Conservation (phyloP, 2,113 vertebrate genomes). For the Ancistrus triradiatus region DNA sequence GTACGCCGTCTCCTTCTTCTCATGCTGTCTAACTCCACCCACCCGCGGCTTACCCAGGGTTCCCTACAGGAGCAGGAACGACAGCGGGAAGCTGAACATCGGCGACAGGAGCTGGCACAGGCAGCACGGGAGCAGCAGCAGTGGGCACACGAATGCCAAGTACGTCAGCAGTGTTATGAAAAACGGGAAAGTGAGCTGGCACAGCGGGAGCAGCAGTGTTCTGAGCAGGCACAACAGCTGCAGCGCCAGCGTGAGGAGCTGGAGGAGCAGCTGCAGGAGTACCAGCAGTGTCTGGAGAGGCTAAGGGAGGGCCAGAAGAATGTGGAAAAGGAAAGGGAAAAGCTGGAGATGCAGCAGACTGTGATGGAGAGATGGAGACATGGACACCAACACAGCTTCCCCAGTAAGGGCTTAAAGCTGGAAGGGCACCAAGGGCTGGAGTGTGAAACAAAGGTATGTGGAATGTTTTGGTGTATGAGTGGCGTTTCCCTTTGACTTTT, state of each 20-base stretch:
- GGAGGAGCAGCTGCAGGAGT: constrained; percentile 78
- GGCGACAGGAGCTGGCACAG: constrained; percentile 77
- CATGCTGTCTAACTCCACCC: constrained; percentile 46
- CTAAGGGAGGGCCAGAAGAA: constrained; percentile 82
- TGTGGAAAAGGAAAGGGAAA: constrained; percentile 78
- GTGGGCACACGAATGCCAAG: constrained; percentile 78
- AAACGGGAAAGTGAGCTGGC: constrained; percentile 62
- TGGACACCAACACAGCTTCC: constrained; percentile 69
- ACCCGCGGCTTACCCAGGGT: constrained; percentile 42
- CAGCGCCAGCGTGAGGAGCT: constrained; percentile 73
- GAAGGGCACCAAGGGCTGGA: constrained; percentile 57
- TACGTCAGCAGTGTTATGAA: constrained; percentile 67
- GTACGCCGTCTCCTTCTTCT: constrained; percentile 68
- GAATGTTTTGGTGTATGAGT: not conserved
- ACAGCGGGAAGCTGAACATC: constrained; percentile 86
- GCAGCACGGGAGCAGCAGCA: constrained; percentile 79
- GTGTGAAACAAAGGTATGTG: not conserved
- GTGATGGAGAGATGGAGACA: constrained; percentile 73
- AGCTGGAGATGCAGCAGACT: constrained; percentile 70
- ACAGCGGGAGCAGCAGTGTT: constrained; percentile 72
- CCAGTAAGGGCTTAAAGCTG: constrained; percentile 65
- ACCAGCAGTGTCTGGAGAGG: constrained; percentile 88
- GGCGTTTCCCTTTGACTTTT: not conserved
- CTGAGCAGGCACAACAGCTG: constrained; percentile 66
- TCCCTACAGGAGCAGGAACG: constrained; percentile 88